Percentiles rank a stretch among this genome's conserved stretches.
Evolutionary conservation across 1,140 invertebrate genomes (phyloP).

Genomic region (Trinorchestia longiramus): DNA sequence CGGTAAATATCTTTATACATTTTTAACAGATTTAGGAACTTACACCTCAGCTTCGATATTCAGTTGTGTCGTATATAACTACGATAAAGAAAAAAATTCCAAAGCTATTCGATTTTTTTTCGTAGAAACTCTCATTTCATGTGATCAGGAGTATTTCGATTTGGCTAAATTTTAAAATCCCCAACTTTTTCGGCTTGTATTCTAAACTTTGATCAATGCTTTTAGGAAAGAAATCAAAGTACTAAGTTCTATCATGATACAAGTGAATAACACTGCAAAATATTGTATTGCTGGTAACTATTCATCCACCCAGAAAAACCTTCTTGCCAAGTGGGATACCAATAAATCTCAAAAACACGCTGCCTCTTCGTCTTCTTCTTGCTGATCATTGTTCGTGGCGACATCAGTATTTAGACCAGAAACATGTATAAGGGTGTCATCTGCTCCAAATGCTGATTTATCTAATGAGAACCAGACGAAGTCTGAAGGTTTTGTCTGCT

Average conservation of each 20-base stretch:
- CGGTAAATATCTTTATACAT: too few species aligned
- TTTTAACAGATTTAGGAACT: too few species aligned
- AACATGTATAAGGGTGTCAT: not conserved
- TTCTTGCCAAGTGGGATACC: not conserved
- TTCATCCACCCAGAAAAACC: not conserved
- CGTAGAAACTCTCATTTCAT: not conserved
- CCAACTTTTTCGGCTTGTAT: not conserved
- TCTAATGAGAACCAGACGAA: not conserved
- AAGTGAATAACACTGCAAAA: not conserved
- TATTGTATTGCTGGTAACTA: not conserved
- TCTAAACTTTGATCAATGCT: not conserved
- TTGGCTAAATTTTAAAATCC: not conserved
- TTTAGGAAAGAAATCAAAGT: not conserved
- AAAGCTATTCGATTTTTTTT: not conserved
- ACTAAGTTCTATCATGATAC: not conserved
- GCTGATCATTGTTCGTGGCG: not conserved
- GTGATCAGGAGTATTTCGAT: not conserved
- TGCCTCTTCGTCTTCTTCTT: too few species aligned
- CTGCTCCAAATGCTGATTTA: not conserved
- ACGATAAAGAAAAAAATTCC: not conserved
- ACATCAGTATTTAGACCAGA: not conserved
- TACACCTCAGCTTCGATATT: not conserved
- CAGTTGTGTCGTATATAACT: not conserved
- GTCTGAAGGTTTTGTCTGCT: slow-evolving; percentile 10
- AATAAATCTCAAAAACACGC: not conserved